Evolutionary conservation across 2,113 vertebrate genomes (phyloP), one percentile per base, ranked within the genome.

Genomic region (Corythaixoides concolor): DNA sequence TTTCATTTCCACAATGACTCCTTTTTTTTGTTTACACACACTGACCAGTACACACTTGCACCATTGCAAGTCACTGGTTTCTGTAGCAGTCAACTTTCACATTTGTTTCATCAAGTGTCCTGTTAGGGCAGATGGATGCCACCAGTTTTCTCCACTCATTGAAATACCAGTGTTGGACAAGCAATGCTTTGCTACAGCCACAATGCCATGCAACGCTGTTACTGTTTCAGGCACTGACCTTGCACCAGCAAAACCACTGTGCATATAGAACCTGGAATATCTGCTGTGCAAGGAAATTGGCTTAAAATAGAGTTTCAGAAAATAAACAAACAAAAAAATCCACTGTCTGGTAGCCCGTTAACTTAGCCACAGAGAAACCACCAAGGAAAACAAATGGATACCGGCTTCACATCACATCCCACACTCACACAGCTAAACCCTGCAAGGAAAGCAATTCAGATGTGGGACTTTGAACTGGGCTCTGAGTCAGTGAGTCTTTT

Each of bases 171-270:
- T 0, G 8, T 1, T 37, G 55, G 59, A 58, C 37, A 59, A 58
- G 6, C 62, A 50, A 7, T 2, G 9, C 59, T 43, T 28, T 20
- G 56, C 28, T 30, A 24, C 47, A 66, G 66, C 32, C 73, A 30
- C 1, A 0, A 21, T 6, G 5, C 47, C 22, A 5, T 0, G 10
- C 20, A n/a, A 2, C 1, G 8, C 15, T 41, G 12, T 5, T 3
- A 12, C 0, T 47, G 35, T 37, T 64, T 14, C 66, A 63, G 47
- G 53, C n/a, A 63, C 43, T 7, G 11, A 79, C 47, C 47, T 66
- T 5, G 18, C n/a, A 68, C 52, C 2, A 2, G 74, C 28, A n/a
- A 90, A 95, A 12, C 35, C 82, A 70, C 22, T 11, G 6, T 45
- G 62, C 60, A 63, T 20, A 96, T 20, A 62, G 28, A 81, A 83